These are phyloP conservation scores for Oreochromis aureus DNA, from an alignment of 2,113 vertebrate species.

Conservation along the genomic window DNA sequence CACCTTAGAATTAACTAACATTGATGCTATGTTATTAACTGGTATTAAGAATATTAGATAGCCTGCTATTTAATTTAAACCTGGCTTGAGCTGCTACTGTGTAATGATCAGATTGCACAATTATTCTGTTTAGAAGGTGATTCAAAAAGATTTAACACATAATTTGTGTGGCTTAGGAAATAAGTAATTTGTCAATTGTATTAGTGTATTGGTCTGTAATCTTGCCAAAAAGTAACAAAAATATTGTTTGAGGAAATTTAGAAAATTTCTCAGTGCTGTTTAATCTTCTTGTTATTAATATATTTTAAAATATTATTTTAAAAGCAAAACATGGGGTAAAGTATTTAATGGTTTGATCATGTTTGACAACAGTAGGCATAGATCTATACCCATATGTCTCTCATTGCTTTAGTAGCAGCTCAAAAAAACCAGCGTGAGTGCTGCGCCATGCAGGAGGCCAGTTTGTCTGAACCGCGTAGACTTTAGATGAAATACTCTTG, in stretches of 20 bases:
- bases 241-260: neutral
- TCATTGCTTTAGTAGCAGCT: neutral
- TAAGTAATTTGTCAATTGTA: neutral
- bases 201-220: neutral
- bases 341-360: neutral
- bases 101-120: slow-evolving; percentile 9
- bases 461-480: neutral
- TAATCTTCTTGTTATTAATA: neutral
- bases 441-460: neutral
- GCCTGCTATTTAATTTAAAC: neutral
- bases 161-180: neutral
- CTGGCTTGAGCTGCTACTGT: neutral
- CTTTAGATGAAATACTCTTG: neutral
- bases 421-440: neutral
- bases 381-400: neutral
- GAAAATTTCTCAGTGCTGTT: neutral
- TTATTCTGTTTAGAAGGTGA: slow-evolving; percentile 7
- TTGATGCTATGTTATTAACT: neutral
- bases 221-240: neutral
- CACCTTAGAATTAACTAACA: neutral
- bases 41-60: neutral
- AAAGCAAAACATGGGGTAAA: neutral
- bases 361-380: neutral
- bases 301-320: neutral
- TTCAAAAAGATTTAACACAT: neutral